Conservation (phyloP, 2,797 vertebrate species). For the Lacerta viridis region DNA sequence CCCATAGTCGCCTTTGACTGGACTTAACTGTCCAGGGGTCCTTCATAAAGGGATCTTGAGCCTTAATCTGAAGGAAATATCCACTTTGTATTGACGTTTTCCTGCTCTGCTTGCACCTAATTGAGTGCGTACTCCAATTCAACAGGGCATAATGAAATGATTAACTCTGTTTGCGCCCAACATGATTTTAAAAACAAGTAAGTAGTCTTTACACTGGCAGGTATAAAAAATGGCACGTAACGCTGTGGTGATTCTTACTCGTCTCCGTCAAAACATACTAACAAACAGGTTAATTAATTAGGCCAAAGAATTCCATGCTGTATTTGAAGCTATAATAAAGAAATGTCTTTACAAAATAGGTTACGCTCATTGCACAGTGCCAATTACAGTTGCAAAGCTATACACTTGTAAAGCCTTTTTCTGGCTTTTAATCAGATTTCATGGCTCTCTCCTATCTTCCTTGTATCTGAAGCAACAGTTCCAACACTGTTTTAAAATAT, state of each 20-base stretch:
- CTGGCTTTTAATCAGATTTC: conserved; percentile 45
- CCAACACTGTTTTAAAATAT: conserved; percentile 9
- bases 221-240: conserved; percentile 54
- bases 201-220: conserved; percentile 31
- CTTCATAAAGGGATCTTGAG: background rate
- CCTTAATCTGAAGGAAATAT: background rate
- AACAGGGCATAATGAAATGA: conserved; percentile 28
- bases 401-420: conserved; percentile 37
- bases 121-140: conserved; percentile 18
- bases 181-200: conserved; percentile 46
- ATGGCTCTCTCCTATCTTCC: conserved; percentile 42
- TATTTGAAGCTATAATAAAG: conserved; percentile 44
- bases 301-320: conserved; percentile 44
- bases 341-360: conserved; percentile 45
- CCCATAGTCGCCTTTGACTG: no score
- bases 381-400: conserved; percentile 20
- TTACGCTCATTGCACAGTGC: conserved; percentile 32
- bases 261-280: conserved; percentile 39
- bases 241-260: conserved; percentile 14
- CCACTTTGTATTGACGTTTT: background rate
- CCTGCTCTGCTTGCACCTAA: background rate
- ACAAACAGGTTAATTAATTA: conserved; percentile 50
- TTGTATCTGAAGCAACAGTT: conserved; percentile 9
- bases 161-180: conserved; percentile 37
- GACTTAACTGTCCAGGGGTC: no score